Conservation (phyloP, 2,113 vertebrate genomes). For the Carassius carassius region DNA sequence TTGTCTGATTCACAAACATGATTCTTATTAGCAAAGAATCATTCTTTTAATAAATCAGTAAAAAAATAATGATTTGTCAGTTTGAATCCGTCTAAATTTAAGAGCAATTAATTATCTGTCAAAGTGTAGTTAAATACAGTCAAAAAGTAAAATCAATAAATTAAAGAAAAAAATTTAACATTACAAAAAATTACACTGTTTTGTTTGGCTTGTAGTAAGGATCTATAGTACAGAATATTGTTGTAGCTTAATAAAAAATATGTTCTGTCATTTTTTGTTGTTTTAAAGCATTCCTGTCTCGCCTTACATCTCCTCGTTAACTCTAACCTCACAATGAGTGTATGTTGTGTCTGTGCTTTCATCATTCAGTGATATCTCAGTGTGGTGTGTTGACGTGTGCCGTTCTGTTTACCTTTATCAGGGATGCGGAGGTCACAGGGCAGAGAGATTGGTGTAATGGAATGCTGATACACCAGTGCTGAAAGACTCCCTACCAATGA, state of each 20-base stretch:
- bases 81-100: no score
- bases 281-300: neutral
- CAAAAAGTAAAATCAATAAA: neutral
- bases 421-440: slow-evolving; percentile 84
- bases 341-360: neutral
- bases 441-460: slow-evolving; percentile 87
- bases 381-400: neutral
- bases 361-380: neutral
- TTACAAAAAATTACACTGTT: neutral
- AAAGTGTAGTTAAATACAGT: neutral
- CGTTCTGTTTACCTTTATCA: slow-evolving; percentile 77
- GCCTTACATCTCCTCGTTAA: neutral
- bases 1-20: no score
- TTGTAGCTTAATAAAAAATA: neutral
- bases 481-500: slow-evolving; percentile 83
- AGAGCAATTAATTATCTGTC: no score
- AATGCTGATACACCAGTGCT: slow-evolving; percentile 89
- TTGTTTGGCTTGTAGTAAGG: neutral
- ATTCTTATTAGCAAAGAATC: no score
- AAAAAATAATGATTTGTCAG: no score
- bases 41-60: no score
- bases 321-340: neutral
- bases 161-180: no score
- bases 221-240: neutral
- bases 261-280: no score